Evolutionary conservation across 2,113 vertebrate species (phyloP), one percentile per base, ranked within the genome.

Genomic region (Tupaia tana): DNA sequence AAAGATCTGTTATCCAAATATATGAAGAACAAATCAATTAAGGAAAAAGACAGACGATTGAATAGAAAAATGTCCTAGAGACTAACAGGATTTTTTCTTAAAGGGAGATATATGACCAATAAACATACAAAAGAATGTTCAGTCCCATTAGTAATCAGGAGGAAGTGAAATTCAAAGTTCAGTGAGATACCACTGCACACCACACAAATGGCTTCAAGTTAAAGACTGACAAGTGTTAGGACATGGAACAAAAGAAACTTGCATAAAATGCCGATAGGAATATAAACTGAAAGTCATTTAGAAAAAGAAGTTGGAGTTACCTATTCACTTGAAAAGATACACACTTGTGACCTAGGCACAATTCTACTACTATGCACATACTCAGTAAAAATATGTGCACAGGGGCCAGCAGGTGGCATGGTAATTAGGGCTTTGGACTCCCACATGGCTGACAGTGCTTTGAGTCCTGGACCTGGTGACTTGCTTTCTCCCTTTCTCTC

Each of bases 151-250:
- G 64, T 93, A 86, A 86, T 34, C 71, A 86, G 75, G 58, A 95
- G 84, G 90, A 96, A 96, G 84, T 96, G 22, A 93, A 89, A 89
- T 86, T 75, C 86, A 93, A 95, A 90, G 80, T 75, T 78, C 94
- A 86, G 16, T 61, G 7, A 92, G 43, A 86, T 90, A 66, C 56
- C 83, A 89, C 29, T 31, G n/a, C 54, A 96, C 34, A 64, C 58
- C 82, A 96, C 83, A 91, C 5, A 73, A 96, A 74, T 10, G 19
- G 27, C 74, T 89, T 79, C 78, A 67, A 78, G 91, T 86, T 63
- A 93, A 87, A 74, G 67, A 79, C 15, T 95, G 25, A 61, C 61
- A 77, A 92, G 56, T 87, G 18, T 95, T 90, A 80, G 67, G 63
- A 43, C 73, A 71, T 56, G 52, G 52, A 95, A 67, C 0, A 83